Base-by-base conservation (phyloP, 2,888 invertebrate genomes). In the Tenthredo mesomela region DNA sequence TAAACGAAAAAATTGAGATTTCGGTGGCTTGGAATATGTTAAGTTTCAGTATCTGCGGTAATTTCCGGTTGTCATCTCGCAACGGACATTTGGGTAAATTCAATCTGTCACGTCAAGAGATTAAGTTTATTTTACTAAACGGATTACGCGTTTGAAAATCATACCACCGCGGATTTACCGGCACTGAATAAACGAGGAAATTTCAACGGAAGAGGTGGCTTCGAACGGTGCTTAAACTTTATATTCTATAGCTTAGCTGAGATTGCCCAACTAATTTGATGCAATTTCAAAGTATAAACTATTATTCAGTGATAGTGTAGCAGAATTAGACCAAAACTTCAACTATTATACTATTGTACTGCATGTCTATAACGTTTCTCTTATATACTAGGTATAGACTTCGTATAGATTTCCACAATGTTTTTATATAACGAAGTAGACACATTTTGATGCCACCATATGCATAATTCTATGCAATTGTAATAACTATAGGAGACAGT, bases 391-490 rank as follows among this genome's bases (percentile, higher is more conserved):
- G n/a, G 4, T 10, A 12, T 4, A 12, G 25, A 61, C 25, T 61
- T 61, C 21, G 25, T 47, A 15, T 47, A 15, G 15, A 43, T 21
- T 21, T n/a, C 5, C 43, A 5, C 21, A 40, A 40, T 5, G n/a
- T 40, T 33, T 25, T 40, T 18, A 40, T 80, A 37, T 18, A 9
- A 50, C 12, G 47, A 50, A 21, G 10, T n/a, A 43, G 71, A 21
- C 21, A 21, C 21, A 80, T 80, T 61, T 67, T 25, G 82, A 70
- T 82, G 82, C 67, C 33, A 67, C 50, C 6, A 37, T 33, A n/a
- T 70, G 47, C 47, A 47, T 82, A 70, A 70, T 82, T 82, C 18
- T 29, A 82, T 82, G 47, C 25, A 82, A 82, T 70, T n/a, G 82
- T 50, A 50, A 37, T 33, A 10, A 33, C 47, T 73, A 29, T 73